Percentiles rank a stretch among this genome's conserved stretches.
phyloP scores from a whole-genome alignment of 1,140 invertebrate species.

The Diprion similis region DNA sequence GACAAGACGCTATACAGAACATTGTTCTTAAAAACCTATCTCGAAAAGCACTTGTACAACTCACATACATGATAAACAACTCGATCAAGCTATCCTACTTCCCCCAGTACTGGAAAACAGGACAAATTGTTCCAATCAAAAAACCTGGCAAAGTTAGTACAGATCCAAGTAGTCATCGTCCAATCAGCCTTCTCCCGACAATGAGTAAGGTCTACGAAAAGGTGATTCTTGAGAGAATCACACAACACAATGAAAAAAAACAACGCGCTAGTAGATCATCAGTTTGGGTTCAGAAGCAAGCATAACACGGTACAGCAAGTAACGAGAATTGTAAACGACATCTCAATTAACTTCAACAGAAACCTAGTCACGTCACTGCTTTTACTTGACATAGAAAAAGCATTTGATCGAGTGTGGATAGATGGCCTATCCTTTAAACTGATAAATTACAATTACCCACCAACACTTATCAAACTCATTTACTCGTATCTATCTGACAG shows the following conservation, averaged over 20 bases:
- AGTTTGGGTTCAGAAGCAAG: conserved; percentile 52
- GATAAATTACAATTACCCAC: conserved; percentile 25
- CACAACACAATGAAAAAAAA: conserved; percentile 24
- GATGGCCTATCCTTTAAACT: conserved; percentile 48
- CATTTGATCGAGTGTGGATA: conserved; percentile 54
- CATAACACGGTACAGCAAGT: conserved; percentile 51
- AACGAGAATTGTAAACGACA: conserved; percentile 42
- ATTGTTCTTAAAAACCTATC: conserved; percentile 36
- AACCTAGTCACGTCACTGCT: conserved; percentile 38
- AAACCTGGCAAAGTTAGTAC: conserved; percentile 23
- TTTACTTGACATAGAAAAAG: conserved; percentile 53
- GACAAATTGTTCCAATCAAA: conserved; percentile 31
- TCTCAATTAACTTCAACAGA: conserved; percentile 42
- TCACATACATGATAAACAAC: conserved; percentile 43
- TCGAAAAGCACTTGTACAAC: conserved; percentile 31
- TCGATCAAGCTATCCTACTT: conserved; percentile 38
- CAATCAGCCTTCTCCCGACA: neutral
- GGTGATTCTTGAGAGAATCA: conserved; percentile 9
- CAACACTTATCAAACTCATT: conserved; percentile 21
- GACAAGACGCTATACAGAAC: conserved; percentile 36
- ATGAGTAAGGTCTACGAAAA: conserved; percentile 23
- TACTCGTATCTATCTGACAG: conserved; percentile 20
- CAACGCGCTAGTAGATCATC: conserved; percentile 36
- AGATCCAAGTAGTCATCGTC: conserved; percentile 20
- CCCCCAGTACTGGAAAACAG: conserved; percentile 43